Percentiles rank a stretch among this genome's conserved stretches.
phyloP scores from a whole-genome alignment of 2,113 vertebrate species.

The Heliornis fulica region DNA sequence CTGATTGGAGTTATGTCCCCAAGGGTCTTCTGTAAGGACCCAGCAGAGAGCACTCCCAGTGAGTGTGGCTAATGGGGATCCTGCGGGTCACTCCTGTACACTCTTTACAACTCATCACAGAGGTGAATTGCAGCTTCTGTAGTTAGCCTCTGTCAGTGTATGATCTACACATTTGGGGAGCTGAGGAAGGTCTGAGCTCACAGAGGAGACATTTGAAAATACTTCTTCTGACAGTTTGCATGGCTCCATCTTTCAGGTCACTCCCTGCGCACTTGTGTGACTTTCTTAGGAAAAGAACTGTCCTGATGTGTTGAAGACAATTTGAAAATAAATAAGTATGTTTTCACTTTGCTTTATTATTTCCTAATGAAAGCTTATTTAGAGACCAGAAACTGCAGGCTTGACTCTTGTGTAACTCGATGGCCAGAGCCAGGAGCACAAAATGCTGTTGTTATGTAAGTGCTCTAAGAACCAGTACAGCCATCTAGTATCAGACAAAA shows the following conservation, averaged over 20 bases:
- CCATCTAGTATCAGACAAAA: background rate
- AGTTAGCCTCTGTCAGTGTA: background rate
- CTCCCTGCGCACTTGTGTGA: background rate
- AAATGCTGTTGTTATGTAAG: background rate
- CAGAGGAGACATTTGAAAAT: background rate
- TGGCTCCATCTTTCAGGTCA: background rate
- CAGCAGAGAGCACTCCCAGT: background rate
- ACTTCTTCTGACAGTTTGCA: background rate
- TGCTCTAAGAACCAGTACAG: background rate
- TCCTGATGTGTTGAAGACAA: background rate
- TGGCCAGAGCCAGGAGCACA: background rate
- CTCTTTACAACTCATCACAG: background rate
- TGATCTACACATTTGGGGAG: background rate
- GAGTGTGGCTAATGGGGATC: background rate
- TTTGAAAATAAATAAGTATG: background rate
- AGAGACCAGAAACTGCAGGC: background rate
- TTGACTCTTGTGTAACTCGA: background rate
- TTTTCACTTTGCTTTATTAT: background rate
- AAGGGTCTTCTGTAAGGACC: background rate
- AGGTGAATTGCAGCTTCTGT: background rate
- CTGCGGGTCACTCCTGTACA: rapidly evolving
- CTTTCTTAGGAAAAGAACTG: background rate
- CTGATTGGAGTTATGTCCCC: background rate
- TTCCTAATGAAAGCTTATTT: background rate
- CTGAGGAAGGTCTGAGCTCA: background rate